Conservation (phyloP, 2,888 invertebrate species). For the Luffia ferchaultella region DNA sequence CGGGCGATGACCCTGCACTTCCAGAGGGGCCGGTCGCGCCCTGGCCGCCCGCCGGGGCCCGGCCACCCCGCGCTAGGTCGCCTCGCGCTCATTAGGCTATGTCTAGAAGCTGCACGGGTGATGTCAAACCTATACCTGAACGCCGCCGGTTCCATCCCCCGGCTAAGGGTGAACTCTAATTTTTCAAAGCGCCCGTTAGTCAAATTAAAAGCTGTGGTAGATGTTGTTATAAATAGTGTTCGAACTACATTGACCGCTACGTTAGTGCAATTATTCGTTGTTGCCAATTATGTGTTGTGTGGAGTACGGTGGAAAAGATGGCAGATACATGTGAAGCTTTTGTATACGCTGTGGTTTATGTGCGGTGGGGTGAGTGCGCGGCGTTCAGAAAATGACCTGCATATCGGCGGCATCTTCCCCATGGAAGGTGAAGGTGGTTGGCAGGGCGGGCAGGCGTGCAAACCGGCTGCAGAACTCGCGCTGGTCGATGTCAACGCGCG, state of each 20-base stretch:
- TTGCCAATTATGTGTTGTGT: constrained; percentile 48
- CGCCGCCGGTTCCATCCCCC: constrained; percentile 27
- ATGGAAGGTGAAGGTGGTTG: constrained; percentile 96
- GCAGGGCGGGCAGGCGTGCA: constrained; percentile 98
- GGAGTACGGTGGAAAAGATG: constrained; percentile 23
- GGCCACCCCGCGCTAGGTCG: constrained; percentile 29
- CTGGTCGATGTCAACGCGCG: constrained; percentile 94
- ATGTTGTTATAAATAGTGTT: constrained; percentile 29
- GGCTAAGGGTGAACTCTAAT: constrained; percentile 44
- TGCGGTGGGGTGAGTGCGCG: constrained; percentile 36
- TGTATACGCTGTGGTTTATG: constrained; percentile 38
- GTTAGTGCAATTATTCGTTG: constrained; percentile 59
- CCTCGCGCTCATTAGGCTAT: constrained; percentile 12
- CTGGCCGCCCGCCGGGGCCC: constrained; percentile 28
- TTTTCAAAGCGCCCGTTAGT: constrained; percentile 62
- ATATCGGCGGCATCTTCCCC: constrained; percentile 98
- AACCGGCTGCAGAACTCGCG: constrained; percentile 96
- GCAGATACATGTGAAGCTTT: constrained; percentile 22
- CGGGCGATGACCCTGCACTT: constrained; percentile 54
- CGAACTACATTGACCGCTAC: constrained; percentile 59
- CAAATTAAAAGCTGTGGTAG: constrained; percentile 51
- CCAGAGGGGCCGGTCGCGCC: constrained; percentile 40
- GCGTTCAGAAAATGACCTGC: constrained; percentile 76
- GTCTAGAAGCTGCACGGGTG: constrained; percentile 19
- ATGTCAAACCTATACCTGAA: constrained; percentile 38